phyloP scores from a whole-genome alignment of 2,797 vertebrate genomes.

The Aulostomus chinensis region DNA sequence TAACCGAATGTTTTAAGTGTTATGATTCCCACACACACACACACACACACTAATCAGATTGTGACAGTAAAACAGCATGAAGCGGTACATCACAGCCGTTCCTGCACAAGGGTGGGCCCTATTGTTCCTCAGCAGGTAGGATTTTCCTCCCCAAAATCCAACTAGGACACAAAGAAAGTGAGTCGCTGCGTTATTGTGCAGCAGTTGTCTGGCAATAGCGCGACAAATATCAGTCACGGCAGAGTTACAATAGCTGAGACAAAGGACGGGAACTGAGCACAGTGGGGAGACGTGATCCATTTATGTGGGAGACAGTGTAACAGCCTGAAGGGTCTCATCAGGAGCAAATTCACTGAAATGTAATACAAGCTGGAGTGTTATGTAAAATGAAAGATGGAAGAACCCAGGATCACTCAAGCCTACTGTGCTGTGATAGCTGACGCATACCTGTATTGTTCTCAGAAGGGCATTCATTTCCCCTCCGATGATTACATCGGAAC shows the following conservation, averaged over 20 bases:
- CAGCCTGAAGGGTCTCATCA: constrained; percentile 68
- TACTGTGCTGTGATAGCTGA: constrained; percentile 23
- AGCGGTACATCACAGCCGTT: constrained; percentile 19
- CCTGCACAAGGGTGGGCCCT: constrained; percentile 7
- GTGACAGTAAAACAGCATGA: constrained; percentile 31
- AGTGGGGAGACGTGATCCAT: constrained; percentile 41
- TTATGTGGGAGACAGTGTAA: constrained; percentile 46
- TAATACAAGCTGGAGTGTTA: constrained; percentile 65
- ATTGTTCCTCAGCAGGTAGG: constrained; percentile 33
- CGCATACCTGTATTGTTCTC: constrained; percentile 66
- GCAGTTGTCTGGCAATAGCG: constrained; percentile 57
- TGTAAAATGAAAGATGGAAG: constrained; percentile 59
- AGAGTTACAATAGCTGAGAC: constrained; percentile 53
- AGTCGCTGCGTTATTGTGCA: constrained; percentile 47
- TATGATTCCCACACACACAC: not conserved
- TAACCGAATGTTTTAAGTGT: no score
- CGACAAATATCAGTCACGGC: constrained; percentile 57
- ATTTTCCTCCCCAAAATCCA: constrained; percentile 31
- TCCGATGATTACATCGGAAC: constrained; percentile 49
- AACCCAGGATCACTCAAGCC: constrained; percentile 54
- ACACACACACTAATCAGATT: no score
- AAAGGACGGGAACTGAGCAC: constrained; percentile 51
- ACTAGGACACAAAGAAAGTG: constrained; percentile 48
- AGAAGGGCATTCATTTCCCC: constrained; percentile 59
- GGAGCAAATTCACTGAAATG: constrained; percentile 62